A percentile compares a stretch with the other conserved stretches of the same genome.
phyloP scores from a whole-genome alignment of 2,797 vertebrate species.

The Neostethus bicornis region DNA sequence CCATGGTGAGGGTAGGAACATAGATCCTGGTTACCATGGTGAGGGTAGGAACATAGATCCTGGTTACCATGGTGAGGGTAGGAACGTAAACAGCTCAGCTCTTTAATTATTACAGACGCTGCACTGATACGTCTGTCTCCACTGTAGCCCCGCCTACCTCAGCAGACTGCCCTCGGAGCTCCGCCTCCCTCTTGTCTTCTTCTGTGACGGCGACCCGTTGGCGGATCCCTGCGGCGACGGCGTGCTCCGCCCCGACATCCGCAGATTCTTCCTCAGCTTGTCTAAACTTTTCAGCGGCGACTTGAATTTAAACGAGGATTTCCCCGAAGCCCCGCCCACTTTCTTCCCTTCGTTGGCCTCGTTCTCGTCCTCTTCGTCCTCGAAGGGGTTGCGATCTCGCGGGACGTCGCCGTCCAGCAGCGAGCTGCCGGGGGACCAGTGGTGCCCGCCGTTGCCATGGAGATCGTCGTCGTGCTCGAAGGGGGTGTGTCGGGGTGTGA shows the following conservation, averaged over 20 bases:
- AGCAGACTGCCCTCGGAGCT: constrained; percentile 88
- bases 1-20: no score
- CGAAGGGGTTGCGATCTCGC: constrained; percentile 80
- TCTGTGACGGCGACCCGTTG: constrained; percentile 68
- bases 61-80: no score
- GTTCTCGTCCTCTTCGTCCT: constrained; percentile 84
- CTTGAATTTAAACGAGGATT: constrained; percentile 74
- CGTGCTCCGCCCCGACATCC: constrained; percentile 66
- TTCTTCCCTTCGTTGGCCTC: constrained; percentile 80
- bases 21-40: no score
- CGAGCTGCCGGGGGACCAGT: constrained; percentile 68
- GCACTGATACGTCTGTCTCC: no score
- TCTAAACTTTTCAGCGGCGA: constrained; percentile 81
- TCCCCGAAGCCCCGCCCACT: constrained; percentile 58
- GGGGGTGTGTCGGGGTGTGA: constrained; percentile 67
- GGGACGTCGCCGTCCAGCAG: constrained; percentile 73
- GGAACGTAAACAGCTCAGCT: no score
- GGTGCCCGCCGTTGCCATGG: constrained; percentile 40
- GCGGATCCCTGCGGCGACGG: constrained; percentile 73
- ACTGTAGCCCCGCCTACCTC: constrained; percentile 49
- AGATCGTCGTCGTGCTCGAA: constrained; percentile 63
- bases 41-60: no score
- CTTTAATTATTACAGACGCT: no score
- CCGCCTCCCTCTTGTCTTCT: constrained; percentile 82
- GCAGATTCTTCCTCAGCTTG: constrained; percentile 78